Base-by-base conservation (phyloP, 2,797 vertebrate genomes). In the Phataginus tetradactyla region DNA sequence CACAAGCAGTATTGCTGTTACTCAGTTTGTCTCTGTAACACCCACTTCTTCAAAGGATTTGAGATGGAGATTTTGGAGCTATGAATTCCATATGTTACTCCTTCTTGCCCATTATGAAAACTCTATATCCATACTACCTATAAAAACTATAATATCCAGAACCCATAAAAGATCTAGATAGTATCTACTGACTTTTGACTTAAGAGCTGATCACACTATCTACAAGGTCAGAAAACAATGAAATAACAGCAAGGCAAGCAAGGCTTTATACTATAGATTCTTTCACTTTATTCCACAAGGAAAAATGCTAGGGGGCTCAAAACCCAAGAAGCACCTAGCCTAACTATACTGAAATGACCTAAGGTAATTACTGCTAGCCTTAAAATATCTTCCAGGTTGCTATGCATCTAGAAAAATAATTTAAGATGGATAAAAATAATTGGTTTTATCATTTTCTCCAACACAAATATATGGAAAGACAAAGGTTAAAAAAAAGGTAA, bases 351-450 rank as follows among this genome's bases (percentile, higher is more conserved):
- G 27, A 81, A 92, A 85, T n/a, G 49, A 45, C 27, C 83, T 89
- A 83, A 37, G 34, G 32, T 86, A 79, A 94, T 39, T 37, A 92
- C 1, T 42, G 57, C 20, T 77, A 78, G 29, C 4, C 29, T 96
- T 88, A 74, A 91, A 95, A 69, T 78, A 91, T 68, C 34, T 90
- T 71, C 45, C 53, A 96, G 79, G 49, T 68, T 81, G 34, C 39
- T 61, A 88, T 49, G 27, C 63, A 86, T 20, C 86, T 95, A 86
- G 37, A 83, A 87, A 89, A 95, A 80, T 59, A 95, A 90, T 68
- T 92, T 71, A 66, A 94, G 68, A 78, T 68, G 18, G 34, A 59
- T 59, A 94, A 96, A 42, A 32, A 91, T 83, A 92, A 88, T 23
- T 69, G 63, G 17, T 88, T 85, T 93, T 49, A 94, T n/a, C 1